Base-by-base conservation (phyloP, 2,113 vertebrate species). In the Phyllopteryx taeniolatus region DNA sequence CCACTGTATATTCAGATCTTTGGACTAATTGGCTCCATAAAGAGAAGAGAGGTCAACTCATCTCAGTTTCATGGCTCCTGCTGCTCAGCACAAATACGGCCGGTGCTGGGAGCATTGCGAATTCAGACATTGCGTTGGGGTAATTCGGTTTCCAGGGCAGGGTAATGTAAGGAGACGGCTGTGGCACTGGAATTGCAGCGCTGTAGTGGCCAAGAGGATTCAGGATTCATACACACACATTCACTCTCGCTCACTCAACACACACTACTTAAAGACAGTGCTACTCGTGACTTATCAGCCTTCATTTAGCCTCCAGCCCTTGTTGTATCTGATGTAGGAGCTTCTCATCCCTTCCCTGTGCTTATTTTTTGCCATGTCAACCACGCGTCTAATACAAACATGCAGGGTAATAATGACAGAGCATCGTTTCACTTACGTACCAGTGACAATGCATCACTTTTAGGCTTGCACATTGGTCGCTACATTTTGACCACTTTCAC, bases 211-310 rank as follows among this genome's bases (percentile, higher is more conserved):
- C 75, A 46, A 71, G 70, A 73, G 76, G 86, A 84, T 89, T 81
- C 82, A 39, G 62, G 86, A 84, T 89, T 81, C 82, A 39, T 59
- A 60, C 67, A 70, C 46, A 63, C 35, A 62, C 71, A 72, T 51
- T 53, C 31, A 72, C 49, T 47, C 67, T 51, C 65, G n/a, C 15
- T 27, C 22, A 20, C 43, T 65, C 39, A 70, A 27, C 47, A 56
- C n/a, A 68, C 14, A 47, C 10, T 14, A 31, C 19, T 33, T 27
- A 4, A 75, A 66, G 20, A 43, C 8, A 31, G 33, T 33, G 10
- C 44, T 31, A 53, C 59, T 72, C 60, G 59, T 74, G 72, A 68
- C 56, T 74, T 65, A 27, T 71, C 20, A 20, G 5, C 61, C 5
- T 43, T 70, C 27, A 59, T 66, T 53, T 53, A 46, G 22, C 27